phyloP scores from a whole-genome alignment of 2,888 invertebrate species.

The Pyralis farinalis region DNA sequence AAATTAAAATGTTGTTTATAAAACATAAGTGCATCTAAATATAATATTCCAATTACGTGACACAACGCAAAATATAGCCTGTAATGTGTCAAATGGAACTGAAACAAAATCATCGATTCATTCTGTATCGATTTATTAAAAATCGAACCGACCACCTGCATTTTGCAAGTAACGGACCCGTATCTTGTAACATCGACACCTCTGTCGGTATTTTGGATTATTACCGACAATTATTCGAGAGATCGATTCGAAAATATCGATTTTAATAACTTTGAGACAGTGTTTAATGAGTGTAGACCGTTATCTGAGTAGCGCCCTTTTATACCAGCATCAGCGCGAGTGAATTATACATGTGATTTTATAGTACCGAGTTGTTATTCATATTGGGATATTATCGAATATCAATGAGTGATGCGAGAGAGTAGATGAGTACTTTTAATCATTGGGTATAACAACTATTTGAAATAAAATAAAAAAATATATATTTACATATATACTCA shows the following conservation, averaged over 20 bases:
- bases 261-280: slow-evolving; percentile 34
- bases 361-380: not conserved
- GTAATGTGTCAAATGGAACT: slow-evolving; percentile 30
- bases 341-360: not conserved
- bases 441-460: too few relatives aligned
- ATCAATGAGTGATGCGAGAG: too few relatives aligned
- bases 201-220: slow-evolving; percentile 41
- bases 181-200: slow-evolving; percentile 68
- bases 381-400: not conserved
- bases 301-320: slow-evolving; percentile 6
- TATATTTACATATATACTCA: too few relatives aligned
- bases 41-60: slow-evolving; percentile 16
- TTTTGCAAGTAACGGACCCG: slow-evolving; percentile 58
- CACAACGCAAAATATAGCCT: slow-evolving; percentile 25
- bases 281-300: slow-evolving; percentile 31
- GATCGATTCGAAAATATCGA: slow-evolving; percentile 50
- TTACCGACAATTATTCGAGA: slow-evolving; percentile 62
- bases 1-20: too few relatives aligned
- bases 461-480: too few relatives aligned
- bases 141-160: slow-evolving; percentile 56
- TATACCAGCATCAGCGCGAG: not conserved
- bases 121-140: slow-evolving; percentile 38
- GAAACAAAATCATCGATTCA: slow-evolving; percentile 43
- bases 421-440: too few relatives aligned
- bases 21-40: too few relatives aligned